Evolutionary conservation across 2,888 invertebrate genomes (phyloP).

Genomic region (Hoplodrina blanda): DNA sequence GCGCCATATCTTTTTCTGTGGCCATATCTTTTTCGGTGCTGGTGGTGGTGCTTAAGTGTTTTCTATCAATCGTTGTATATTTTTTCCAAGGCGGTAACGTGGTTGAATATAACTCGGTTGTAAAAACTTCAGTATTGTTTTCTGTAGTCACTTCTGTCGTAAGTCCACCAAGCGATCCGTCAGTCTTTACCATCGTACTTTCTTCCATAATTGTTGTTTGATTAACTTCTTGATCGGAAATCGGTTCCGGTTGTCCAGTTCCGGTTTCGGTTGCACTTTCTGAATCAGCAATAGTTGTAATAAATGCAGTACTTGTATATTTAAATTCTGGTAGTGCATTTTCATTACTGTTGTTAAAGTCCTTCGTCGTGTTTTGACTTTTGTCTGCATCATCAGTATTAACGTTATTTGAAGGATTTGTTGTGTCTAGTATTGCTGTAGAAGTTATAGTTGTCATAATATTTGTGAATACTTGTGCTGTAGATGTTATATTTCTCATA

Average conservation of each 20-base stretch:
- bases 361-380: neutral
- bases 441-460: constrained; percentile 5
- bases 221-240: constrained; percentile 3
- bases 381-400: constrained; percentile 2
- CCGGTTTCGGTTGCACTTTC: constrained; percentile 11
- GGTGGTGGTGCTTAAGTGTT: constrained; percentile 56
- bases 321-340: neutral
- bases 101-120: constrained; percentile 7
- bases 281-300: constrained; percentile 6
- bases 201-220: constrained; percentile 3
- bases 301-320: neutral
- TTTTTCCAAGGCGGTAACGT: constrained; percentile 70
- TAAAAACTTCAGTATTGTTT: constrained; percentile 21
- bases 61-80: constrained; percentile 74
- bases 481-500: constrained; percentile 5
- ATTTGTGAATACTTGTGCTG: neutral
- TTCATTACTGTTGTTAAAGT: neutral
- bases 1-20: constrained; percentile 64
- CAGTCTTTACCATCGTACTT: constrained; percentile 8
- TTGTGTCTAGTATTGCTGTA: neutral
- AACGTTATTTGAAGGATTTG: constrained; percentile 4
- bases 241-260: neutral
- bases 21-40: constrained; percentile 60
- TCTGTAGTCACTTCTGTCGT: constrained; percentile 33
- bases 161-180: neutral